These are phyloP conservation scores for Cygnus atratus DNA, from an alignment of 2,113 vertebrate genomes.

Conservation along the genomic window DNA sequence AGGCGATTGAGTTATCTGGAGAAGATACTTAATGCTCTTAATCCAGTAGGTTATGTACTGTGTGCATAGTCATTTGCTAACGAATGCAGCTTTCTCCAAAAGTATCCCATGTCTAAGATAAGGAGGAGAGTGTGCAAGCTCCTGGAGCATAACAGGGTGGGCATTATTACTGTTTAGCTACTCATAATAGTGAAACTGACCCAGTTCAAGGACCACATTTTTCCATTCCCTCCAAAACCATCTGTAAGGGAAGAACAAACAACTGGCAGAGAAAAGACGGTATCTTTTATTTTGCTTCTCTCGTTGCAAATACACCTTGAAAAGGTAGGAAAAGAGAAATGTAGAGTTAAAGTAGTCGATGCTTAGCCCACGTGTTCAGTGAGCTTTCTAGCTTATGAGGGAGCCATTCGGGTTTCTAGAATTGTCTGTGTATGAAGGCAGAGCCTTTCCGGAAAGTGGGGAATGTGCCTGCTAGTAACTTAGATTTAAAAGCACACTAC, in stretches of 20 bases:
- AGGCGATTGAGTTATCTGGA: neutral
- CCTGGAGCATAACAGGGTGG: neutral
- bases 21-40: neutral
- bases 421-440: neutral
- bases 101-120: neutral
- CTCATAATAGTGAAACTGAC: neutral
- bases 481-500: neutral
- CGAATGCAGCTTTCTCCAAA: neutral
- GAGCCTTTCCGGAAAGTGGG: neutral
- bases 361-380: rapidly evolving
- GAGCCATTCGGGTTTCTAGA: neutral
- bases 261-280: neutral
- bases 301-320: neutral
- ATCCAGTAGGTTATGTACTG: neutral
- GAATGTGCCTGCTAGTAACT: neutral
- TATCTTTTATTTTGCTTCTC: neutral
- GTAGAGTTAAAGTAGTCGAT: neutral
- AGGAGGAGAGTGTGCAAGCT: neutral
- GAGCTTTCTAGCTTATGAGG: neutral
- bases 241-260: neutral
- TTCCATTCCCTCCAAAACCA: neutral
- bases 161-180: neutral
- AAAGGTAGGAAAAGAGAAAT: neutral
- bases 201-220: neutral
- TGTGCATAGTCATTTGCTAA: neutral